These are phyloP conservation scores for Vidua macroura DNA, from an alignment of 2,113 vertebrate genomes.

Conservation along the genomic window DNA sequence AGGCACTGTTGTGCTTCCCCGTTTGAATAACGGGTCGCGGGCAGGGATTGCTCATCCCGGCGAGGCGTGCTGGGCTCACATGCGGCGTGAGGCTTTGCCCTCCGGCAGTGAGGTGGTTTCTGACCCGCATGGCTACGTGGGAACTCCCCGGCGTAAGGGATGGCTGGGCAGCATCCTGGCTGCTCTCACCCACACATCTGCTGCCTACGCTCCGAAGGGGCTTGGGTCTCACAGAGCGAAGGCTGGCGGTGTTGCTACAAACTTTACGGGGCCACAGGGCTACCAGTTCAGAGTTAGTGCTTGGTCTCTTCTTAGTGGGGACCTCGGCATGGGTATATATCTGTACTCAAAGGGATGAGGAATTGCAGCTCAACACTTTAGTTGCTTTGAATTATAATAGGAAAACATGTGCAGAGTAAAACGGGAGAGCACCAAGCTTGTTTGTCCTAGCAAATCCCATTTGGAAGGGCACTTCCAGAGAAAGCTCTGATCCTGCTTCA, in stretches of 20 bases:
- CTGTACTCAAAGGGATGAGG: neutral
- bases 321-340: rapidly evolving
- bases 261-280: rapidly evolving
- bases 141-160: neutral
- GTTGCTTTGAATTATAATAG: neutral
- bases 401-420: neutral
- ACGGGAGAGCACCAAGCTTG: neutral
- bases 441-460: neutral
- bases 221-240: neutral
- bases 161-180: neutral
- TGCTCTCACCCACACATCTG: rapidly evolving
- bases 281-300: rapidly evolving
- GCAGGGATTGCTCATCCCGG: neutral
- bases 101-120: neutral
- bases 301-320: rapidly evolving
- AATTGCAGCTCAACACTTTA: neutral
- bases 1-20: neutral
- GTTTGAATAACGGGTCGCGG: slow-evolving; percentile 13
- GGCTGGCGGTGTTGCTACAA: rapidly evolving
- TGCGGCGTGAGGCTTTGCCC: neutral
- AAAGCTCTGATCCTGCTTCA: neutral
- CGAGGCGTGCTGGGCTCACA: neutral
- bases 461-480: neutral
- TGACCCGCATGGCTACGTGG: rapidly evolving
- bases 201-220: neutral